Evolutionary conservation across 2,888 invertebrate species (phyloP).

Genomic region (Cotesia congregata): DNA sequence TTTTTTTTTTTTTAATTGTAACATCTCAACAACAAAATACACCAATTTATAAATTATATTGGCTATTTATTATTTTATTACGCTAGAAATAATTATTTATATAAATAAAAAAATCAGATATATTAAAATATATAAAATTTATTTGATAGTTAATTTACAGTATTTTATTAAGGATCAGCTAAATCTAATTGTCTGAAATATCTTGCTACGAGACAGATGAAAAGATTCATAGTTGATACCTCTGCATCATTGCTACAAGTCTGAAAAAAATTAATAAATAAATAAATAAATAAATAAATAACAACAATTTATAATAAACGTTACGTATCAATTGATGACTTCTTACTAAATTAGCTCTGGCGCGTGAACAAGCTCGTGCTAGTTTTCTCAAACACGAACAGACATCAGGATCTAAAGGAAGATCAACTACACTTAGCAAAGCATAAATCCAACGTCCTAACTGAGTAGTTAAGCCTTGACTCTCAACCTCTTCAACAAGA

Average conservation of each 20-base stretch:
- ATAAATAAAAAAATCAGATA: constrained; percentile 38
- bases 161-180: constrained; percentile 71
- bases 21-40: background rate
- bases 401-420: constrained; percentile 79
- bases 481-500: constrained; percentile 71
- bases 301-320: background rate
- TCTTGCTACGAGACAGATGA: constrained; percentile 81
- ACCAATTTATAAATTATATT: constrained; percentile 17
- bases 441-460: constrained; percentile 82
- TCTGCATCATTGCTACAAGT: constrained; percentile 63
- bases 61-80: constrained; percentile 39
- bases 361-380: constrained; percentile 76
- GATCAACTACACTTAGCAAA: constrained; percentile 76
- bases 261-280: constrained; percentile 38
- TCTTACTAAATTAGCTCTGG: constrained; percentile 69
- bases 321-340: background rate
- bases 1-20: constrained; percentile 8
- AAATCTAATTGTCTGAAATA: constrained; percentile 84
- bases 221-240: constrained; percentile 77
- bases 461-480: constrained; percentile 68
- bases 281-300: constrained; percentile 14
- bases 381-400: constrained; percentile 77
- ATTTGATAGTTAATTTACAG: constrained; percentile 19
- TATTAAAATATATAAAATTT: constrained; percentile 18
- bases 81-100: constrained; percentile 50